A percentile compares a stretch with the other conserved stretches of the same genome.
Conservation (phyloP, 2,888 invertebrate species). For the Hyposoter dolosus region DNA sequence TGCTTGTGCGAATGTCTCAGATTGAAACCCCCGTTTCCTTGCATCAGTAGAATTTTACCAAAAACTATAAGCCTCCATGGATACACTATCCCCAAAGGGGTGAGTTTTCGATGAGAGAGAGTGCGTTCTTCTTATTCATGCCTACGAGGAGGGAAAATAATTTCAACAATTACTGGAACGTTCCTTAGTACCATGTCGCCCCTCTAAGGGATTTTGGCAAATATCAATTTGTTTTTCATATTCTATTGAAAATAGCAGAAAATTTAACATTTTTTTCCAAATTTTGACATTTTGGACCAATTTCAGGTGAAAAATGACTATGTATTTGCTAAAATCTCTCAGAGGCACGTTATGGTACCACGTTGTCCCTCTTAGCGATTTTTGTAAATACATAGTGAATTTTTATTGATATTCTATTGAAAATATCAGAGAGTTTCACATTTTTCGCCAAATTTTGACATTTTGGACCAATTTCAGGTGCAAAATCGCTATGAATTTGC, state of each 20-base stretch:
- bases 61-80: constrained; percentile 87
- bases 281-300: too few relatives aligned
- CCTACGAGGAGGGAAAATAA: not conserved
- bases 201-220: too few relatives aligned
- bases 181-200: too few relatives aligned
- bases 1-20: constrained; percentile 89
- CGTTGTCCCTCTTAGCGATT: not conserved
- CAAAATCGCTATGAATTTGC: too few relatives aligned
- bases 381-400: not conserved
- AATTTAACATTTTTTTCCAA: not conserved
- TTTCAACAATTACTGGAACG: constrained; percentile 27
- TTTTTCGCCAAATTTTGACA: too few relatives aligned
- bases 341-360: too few relatives aligned
- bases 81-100: constrained; percentile 86
- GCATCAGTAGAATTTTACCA: constrained; percentile 87
- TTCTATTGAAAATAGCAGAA: not conserved
- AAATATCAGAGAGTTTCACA: too few relatives aligned
- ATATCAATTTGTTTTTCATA: too few relatives aligned
- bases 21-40: constrained; percentile 88
- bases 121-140: not conserved
- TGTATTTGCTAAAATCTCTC: too few relatives aligned
- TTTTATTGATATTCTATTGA: not conserved
- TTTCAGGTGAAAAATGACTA: too few relatives aligned
- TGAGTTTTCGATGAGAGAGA: constrained; percentile 66
- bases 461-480: too few relatives aligned